These are phyloP conservation scores for Drosophila maculinotata DNA, from an alignment of 2,888 invertebrate species.

Conservation along the genomic window DNA sequence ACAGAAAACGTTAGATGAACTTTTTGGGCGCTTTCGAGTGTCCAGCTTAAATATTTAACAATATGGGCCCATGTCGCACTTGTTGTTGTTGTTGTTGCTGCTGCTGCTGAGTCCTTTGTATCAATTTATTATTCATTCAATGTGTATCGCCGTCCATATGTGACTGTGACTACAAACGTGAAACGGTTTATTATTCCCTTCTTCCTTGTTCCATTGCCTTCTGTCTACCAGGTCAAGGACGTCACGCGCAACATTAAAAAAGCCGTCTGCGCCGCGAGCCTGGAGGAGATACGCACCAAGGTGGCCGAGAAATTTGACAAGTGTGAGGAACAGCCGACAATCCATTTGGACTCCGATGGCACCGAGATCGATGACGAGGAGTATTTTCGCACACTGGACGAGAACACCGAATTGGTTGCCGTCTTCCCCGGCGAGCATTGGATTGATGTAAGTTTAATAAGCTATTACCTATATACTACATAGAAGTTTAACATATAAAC, in stretches of 20 bases:
- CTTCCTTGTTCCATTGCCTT: slow-evolving; percentile 4
- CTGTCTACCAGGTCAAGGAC: slow-evolving; percentile 86
- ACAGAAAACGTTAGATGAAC: slow-evolving; percentile 12
- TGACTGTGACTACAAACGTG: slow-evolving; percentile 54
- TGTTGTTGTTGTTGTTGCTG: slow-evolving; percentile 23
- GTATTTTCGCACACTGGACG: slow-evolving; percentile 95
- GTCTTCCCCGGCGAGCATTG: slow-evolving; percentile 91
- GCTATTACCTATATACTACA: too few species aligned
- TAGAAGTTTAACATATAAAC: too few species aligned
- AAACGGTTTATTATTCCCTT: slow-evolving; percentile 55
- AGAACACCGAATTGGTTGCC: slow-evolving; percentile 94
- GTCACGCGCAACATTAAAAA: slow-evolving; percentile 92
- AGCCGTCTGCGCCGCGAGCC: slow-evolving; percentile 92
- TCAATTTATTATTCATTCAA: slow-evolving; percentile 74
- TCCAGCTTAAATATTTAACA: slow-evolving; percentile 64
- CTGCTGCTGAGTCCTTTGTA: slow-evolving; percentile 27
- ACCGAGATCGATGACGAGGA: slow-evolving; percentile 98
- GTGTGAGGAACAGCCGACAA: slow-evolving; percentile 88
- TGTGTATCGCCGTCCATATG: slow-evolving; percentile 50
- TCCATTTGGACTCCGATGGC: slow-evolving; percentile 96
- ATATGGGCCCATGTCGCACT: slow-evolving; percentile 43
- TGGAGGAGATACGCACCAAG: slow-evolving; percentile 91
- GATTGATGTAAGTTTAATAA: slow-evolving; percentile 85
- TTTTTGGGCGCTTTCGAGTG: slow-evolving; percentile 54
- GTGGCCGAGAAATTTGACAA: slow-evolving; percentile 91